Percentiles rank a stretch among this genome's conserved stretches.
Evolutionary conservation across 1,140 invertebrate genomes (phyloP).

Genomic region (Bombus pascuorum): DNA sequence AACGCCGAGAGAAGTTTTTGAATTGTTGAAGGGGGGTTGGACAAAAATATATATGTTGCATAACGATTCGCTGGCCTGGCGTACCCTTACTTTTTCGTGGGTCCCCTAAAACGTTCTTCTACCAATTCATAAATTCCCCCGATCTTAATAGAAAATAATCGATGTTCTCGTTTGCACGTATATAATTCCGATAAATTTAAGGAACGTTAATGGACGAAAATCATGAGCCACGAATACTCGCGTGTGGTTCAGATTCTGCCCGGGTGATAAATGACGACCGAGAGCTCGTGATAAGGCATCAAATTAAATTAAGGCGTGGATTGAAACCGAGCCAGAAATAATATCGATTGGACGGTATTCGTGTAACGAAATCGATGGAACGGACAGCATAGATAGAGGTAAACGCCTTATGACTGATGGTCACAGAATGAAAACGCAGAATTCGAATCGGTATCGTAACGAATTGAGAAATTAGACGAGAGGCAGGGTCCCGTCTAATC

Average conservation of each 20-base stretch:
- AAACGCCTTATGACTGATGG: conserved; percentile 60
- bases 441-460: conserved; percentile 54
- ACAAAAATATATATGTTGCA: conserved; percentile 3
- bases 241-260: conserved; percentile 11
- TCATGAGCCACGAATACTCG: conserved; percentile 9
- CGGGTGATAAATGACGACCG: conserved; percentile 51
- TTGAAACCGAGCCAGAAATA: conserved; percentile 49
- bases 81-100: conserved; percentile 10
- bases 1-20: not conserved
- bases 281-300: conserved; percentile 27
- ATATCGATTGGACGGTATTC: conserved; percentile 51
- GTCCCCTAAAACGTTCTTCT: not conserved
- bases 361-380: conserved; percentile 11
- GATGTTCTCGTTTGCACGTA: conserved; percentile 1
- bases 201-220: conserved; percentile 33
- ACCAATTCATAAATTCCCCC: conserved; percentile 50
- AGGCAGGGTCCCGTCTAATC: not conserved
- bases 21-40: conserved; percentile 15
- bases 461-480: conserved; percentile 50
- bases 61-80: conserved; percentile 36
- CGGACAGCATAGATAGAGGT: conserved; percentile 36
- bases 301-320: conserved; percentile 61
- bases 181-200: conserved; percentile 11
- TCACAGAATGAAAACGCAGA: conserved; percentile 56
- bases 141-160: conserved; percentile 10